A percentile compares a stretch with the other conserved stretches of the same genome.
These are phyloP conservation scores for Catharus bicknelli DNA, from an alignment of 2,113 vertebrate genomes.

Conservation along the genomic window DNA sequence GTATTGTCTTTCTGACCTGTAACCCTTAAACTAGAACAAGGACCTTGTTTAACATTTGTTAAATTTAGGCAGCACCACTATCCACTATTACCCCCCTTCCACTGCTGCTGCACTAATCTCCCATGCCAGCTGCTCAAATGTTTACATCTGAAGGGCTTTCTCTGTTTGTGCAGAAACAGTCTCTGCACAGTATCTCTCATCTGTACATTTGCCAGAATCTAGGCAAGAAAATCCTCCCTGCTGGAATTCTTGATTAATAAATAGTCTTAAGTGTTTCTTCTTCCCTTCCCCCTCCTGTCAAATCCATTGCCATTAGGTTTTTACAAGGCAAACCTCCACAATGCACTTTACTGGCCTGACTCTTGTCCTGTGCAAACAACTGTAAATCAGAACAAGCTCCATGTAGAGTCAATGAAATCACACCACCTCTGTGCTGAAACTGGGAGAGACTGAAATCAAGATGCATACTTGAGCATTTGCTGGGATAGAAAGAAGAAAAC, in stretches of 20 bases:
- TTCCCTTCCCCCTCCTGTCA: background rate
- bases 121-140: slow-evolving; percentile 31
- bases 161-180: slow-evolving; percentile 36
- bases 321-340: background rate
- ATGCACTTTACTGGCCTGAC: background rate
- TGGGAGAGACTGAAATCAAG: background rate
- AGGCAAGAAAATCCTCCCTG: slow-evolving; percentile 19
- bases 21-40: slow-evolving; percentile 17
- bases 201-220: slow-evolving; percentile 42
- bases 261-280: slow-evolving; percentile 37
- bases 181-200: slow-evolving; percentile 49
- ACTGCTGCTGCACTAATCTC: background rate
- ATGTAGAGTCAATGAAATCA: background rate
- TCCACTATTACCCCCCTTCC: background rate
- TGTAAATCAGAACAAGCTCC: slow-evolving; percentile 25
- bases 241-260: slow-evolving; percentile 40
- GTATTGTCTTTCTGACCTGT: background rate
- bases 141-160: slow-evolving; percentile 35
- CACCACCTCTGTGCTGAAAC: background rate
- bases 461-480: background rate
- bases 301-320: slow-evolving; percentile 10
- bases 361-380: background rate
- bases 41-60: slow-evolving; percentile 18
- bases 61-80: slow-evolving; percentile 19
- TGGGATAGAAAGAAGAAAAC: background rate